Conservation (phyloP, 1,140 invertebrate genomes). For the Calycopis cecrops region DNA sequence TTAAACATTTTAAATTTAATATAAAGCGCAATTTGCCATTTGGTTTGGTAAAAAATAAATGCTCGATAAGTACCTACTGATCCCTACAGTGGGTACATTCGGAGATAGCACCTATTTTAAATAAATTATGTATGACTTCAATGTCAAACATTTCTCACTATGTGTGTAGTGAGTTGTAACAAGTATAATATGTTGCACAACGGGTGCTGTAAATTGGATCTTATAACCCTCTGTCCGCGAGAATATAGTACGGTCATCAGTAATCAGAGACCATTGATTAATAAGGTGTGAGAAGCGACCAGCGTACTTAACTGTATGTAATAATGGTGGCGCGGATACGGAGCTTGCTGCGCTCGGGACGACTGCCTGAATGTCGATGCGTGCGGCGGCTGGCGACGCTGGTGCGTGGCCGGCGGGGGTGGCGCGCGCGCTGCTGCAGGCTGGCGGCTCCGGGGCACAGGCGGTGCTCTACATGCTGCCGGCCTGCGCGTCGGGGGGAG, state of each 20-base stretch:
- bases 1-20: constrained; percentile 18
- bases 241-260: constrained; percentile 15
- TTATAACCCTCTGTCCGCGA: constrained; percentile 22
- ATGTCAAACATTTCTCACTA: not conserved
- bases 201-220: constrained; percentile 4
- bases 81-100: no score
- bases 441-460: not conserved
- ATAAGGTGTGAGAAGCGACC: constrained; percentile 13
- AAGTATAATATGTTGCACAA: constrained; percentile 5
- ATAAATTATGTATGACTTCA: constrained; percentile 15
- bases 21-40: constrained; percentile 24
- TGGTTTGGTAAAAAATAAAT: constrained; percentile 25
- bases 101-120: constrained; percentile 19
- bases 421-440: not conserved
- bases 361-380: no score
- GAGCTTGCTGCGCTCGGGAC: no score
- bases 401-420: not conserved
- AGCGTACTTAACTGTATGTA: constrained; percentile 20
- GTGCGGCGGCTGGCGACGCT: no score
- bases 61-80: constrained; percentile 28
- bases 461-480: not conserved
- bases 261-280: constrained; percentile 14
- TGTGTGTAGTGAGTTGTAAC: not conserved
- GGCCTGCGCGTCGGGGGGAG: not conserved
- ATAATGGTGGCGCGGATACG: no score